A percentile compares a stretch with the other conserved stretches of the same genome.
These are phyloP conservation scores for Agrochola lychnidis DNA, from an alignment of 2,888 invertebrate genomes.

Conservation along the genomic window DNA sequence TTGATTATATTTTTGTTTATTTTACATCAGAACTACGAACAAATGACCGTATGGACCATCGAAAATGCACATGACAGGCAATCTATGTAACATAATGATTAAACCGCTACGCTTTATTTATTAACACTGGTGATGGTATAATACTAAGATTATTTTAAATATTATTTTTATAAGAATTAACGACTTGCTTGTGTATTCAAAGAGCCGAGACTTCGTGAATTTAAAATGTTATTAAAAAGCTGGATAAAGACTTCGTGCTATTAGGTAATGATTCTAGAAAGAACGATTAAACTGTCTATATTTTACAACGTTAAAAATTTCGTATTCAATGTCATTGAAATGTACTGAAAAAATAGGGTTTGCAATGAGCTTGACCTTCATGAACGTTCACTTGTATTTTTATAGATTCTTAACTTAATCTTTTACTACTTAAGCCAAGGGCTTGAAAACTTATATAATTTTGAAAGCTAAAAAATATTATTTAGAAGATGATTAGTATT, in stretches of 20 bases:
- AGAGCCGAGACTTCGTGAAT: conserved; percentile 50
- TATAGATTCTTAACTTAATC: conserved; percentile 64
- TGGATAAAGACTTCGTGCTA: conserved; percentile 64
- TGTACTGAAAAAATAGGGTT: conserved; percentile 74
- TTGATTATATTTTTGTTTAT: conserved; percentile 42
- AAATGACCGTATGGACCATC: conserved; percentile 85
- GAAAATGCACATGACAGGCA: conserved; percentile 87
- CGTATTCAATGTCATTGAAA: conserved; percentile 81
- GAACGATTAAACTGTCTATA: conserved; percentile 31
- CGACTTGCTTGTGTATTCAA: conserved; percentile 76
- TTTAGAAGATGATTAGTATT: conserved; percentile 8
- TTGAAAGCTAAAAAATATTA: not conserved
- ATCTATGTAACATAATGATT: conserved; percentile 67
- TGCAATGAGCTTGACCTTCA: conserved; percentile 77
- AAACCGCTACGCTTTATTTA: conserved; percentile 73
- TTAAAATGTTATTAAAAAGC: conserved; percentile 33
- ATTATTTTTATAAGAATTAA: conserved; percentile 71
- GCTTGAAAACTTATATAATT: conserved; percentile 5
- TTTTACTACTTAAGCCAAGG: conserved; percentile 22
- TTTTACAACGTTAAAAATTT: conserved; percentile 54
- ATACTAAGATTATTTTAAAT: conserved; percentile 71
- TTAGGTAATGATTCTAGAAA: conserved; percentile 40
- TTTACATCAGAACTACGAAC: conserved; percentile 50
- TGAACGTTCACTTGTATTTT: conserved; percentile 79
- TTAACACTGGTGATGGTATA: conserved; percentile 86